Base-by-base conservation (phyloP, 2,113 vertebrate genomes). In the Aplodontia rufa region DNA sequence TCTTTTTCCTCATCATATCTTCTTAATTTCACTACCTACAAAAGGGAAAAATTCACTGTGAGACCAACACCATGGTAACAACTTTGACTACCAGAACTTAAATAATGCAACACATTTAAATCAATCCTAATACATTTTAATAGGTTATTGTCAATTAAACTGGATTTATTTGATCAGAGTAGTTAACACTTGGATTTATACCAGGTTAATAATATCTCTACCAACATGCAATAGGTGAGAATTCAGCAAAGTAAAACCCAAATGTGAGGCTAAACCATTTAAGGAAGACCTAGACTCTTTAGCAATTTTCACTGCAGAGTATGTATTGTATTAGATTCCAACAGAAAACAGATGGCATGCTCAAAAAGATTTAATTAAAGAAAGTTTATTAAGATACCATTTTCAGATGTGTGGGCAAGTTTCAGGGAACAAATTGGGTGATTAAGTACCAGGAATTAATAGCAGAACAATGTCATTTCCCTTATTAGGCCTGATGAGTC, bases 301-400 rank as follows among this genome's bases (percentile, higher is more conserved):
- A 76, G 64, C 32, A 51, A 45, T 71, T 87, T 93, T 71, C 40
- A 76, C n/a, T 72, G 91, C 76, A 37, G n/a, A 66, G 47, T 69
- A 6, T 88, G 76, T 84, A 30, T 80, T 81, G 16, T 55, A 51
- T 37, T 58, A 71, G 35, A 82, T 84, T 53, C 14, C 35, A 90
- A 64, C 4, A 87, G 92, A 78, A 90, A 91, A 79, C 14, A 80
- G 12, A n/a, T 84, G 82, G 16, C 35, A 86, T 32, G 9, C n/a
- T 93, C n/a, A 78, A n/a, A 78, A 81, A 76, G n/a, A 64, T 51
- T 95, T 64, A 79, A n/a, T 37, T 72, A 51, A 92, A 87, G 89
- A 88, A 84, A 60, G 51, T 17, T 30, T 92, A 58, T 22, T 53
- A 78, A 53, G 40, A 49, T 51, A 80, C 32, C 30, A 19, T 58